Evolutionary conservation across 2,113 vertebrate genomes (phyloP), one percentile per base, ranked within the genome.

Genomic region (Salvelinus alpinus): DNA sequence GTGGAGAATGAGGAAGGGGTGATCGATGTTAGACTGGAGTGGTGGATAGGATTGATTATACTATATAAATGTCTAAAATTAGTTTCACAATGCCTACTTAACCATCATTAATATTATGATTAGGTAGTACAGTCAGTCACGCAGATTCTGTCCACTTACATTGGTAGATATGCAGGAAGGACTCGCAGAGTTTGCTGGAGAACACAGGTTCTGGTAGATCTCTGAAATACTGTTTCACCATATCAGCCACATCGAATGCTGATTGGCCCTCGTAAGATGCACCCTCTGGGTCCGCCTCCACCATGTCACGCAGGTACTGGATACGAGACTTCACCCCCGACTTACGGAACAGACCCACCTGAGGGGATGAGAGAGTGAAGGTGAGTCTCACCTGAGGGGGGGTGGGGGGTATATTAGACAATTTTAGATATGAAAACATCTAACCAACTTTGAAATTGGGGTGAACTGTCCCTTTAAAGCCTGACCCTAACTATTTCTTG

Each of bases 141-240:
- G 0, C 16, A 54, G 16, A 2, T 22, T 13, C 18, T 67, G 60
- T 70, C 44, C 34, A 85, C 94, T 88, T 91, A 97, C 96, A 97
- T 57, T 97, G 95, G 87, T 96, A 97, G 80, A 97, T 95, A 87
- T 95, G 95, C 25, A 97, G 93, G 89, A 97, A 96, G 64, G 94
- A 92, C 82, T 96, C 94, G 67, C 93, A 94, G 59, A 97, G 94
- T 78, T 89, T 94, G 91, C 89, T 91, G 48, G 93, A 94, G 76
- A 97, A 96, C 80, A 97, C 79, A 0, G 96, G 94, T 80, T 97
- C 95, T 0, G 96, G 96, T 16, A 97, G 93, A 83, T 97, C 96
- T 78, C 96, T 90, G 90, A 97, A 96, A 81, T 95, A 97, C 82
- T 97, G 96, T 87, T 97, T 97, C 82, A 97, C 91, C 95, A 96